These are phyloP conservation scores for Stegodyphus mimosarum DNA, from an alignment of 1,140 invertebrate species.

Conservation along the genomic window DNA sequence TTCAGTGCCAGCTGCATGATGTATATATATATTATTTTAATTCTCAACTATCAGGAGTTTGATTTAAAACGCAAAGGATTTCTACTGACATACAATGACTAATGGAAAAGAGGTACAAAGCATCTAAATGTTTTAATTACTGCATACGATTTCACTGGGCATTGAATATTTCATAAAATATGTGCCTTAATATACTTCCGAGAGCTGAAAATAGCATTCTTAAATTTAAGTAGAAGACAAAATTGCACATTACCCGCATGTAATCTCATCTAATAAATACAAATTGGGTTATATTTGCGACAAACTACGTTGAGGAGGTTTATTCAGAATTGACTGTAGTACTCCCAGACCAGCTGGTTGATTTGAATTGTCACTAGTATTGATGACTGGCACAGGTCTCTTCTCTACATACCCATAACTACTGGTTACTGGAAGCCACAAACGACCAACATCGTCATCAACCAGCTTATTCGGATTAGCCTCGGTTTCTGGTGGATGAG, in stretches of 20 bases:
- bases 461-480: conserved; percentile 27
- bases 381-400: conserved; percentile 2
- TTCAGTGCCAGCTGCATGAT: too few relatives aligned
- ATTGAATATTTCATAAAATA: too few relatives aligned
- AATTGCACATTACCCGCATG: not conserved
- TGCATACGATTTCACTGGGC: too few relatives aligned
- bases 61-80: too few relatives aligned
- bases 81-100: too few relatives aligned
- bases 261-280: not conserved
- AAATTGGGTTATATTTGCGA: not conserved
- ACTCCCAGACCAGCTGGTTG: conserved; percentile 5
- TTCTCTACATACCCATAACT: conserved; percentile 38
- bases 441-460: conserved; percentile 11
- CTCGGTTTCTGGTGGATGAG: conserved; percentile 1
- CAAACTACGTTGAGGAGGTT: not conserved
- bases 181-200: too few relatives aligned
- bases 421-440: conserved; percentile 7
- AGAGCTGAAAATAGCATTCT: too few relatives aligned
- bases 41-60: too few relatives aligned
- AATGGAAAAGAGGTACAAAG: too few relatives aligned
- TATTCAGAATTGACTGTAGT: not conserved
- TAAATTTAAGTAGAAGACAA: not conserved
- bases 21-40: too few relatives aligned
- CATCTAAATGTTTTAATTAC: too few relatives aligned
- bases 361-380: not conserved